Base-by-base conservation (phyloP, 2,888 invertebrate genomes). In the Xylota segnis region DNA sequence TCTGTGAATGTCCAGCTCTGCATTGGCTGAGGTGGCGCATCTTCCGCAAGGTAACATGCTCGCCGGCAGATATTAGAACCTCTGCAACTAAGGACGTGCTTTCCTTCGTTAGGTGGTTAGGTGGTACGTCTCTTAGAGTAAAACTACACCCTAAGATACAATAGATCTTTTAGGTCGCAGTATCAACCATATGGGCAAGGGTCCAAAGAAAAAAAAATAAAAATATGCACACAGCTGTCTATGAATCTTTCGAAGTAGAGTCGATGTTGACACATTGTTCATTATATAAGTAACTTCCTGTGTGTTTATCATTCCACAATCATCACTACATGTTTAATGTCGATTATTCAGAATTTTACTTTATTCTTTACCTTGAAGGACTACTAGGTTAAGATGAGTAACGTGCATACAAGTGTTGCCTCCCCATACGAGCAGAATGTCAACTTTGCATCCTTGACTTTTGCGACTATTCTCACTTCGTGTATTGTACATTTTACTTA, bases 221-320 rank as follows among this genome's bases (percentile, higher is more conserved):
- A 12, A 14, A 34, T 54, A 54, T 18, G 45, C 32, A 12, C 16
- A 43, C 43, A 43, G 37, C 18, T 23, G 6, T 43, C 3, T 18
- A 47, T 45, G 58, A 61, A 50, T 9, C 59, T 59, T 59, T 75
- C 52, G 50, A 61, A 52, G 75, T 50, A n/a, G 58, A 66, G 14
- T 43, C 43, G 40, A 59, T 77, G 76, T 77, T 77, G 76, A 77
- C 76, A 77, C 59, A 43, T 68, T 68, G 76, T 68, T 56, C 54
- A 65, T 75, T 75, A 65, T 75, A 65, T 54, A 65, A 75, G 65
- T 14, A 14, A 65, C 75, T 75, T 75, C 75, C 65, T 75, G 65
- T 54, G 54, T 56, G 56, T 18, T 45, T 32, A 45, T 45, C 34
- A 43, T 34, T 56, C 43, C n/a, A 3, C 14, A 43, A 2, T 5